Conservation (phyloP, 2,888 invertebrate genomes). For the Hypolimnas misippus region DNA sequence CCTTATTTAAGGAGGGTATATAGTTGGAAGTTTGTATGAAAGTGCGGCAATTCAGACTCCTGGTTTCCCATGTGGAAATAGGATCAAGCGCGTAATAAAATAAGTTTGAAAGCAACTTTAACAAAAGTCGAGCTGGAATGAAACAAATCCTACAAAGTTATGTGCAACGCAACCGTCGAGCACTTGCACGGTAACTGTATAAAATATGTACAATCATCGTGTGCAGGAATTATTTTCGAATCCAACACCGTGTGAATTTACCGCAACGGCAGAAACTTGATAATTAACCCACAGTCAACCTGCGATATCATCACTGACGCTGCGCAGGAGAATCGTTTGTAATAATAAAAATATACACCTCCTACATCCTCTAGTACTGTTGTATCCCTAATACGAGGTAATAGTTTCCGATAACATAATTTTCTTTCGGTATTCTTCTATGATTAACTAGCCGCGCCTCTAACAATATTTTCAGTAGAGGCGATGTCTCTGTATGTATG, state of each 20-base stretch:
- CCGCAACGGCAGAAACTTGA: constrained; percentile 26
- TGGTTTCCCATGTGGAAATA: too few relatives aligned
- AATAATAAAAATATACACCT: background rate
- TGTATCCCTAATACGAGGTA: background rate
- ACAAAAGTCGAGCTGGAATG: background rate
- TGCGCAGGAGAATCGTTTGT: background rate
- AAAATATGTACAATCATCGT: constrained; percentile 9
- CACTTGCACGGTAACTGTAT: background rate
- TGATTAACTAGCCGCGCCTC: too few relatives aligned
- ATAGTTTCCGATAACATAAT: too few relatives aligned
- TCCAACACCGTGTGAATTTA: constrained; percentile 23
- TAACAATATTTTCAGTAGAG: too few relatives aligned
- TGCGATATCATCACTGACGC: constrained; percentile 13
- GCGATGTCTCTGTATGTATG: too few relatives aligned
- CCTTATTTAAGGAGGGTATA: too few relatives aligned
- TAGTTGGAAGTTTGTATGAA: too few relatives aligned
- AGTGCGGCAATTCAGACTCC: too few relatives aligned
- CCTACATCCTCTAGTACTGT: background rate
- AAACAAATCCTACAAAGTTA: background rate
- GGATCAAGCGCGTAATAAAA: background rate
- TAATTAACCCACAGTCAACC: constrained; percentile 15
- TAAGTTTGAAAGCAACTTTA: background rate
- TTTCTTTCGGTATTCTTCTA: too few relatives aligned
- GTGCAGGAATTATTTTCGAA: constrained; percentile 2
- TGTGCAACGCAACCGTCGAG: background rate